A percentile compares a stretch with the other conserved stretches of the same genome.
These are phyloP conservation scores for Amphiprion clarkii DNA, from an alignment of 2,797 vertebrate genomes.

Conservation along the genomic window DNA sequence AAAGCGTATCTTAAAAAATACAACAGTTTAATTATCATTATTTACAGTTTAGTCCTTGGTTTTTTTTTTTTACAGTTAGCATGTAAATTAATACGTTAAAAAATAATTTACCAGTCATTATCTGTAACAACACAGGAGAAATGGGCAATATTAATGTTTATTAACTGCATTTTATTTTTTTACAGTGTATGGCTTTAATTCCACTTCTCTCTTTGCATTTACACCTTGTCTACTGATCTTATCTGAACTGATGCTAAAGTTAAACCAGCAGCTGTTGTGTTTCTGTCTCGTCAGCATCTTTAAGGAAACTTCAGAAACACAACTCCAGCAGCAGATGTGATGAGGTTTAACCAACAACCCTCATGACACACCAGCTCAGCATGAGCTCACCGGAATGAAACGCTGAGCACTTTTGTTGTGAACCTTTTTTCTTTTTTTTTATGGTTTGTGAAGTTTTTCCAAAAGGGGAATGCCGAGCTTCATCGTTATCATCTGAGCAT, in stretches of 20 bases:
- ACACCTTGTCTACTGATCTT: too few relatives aligned
- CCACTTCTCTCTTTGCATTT: too few relatives aligned
- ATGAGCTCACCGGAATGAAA: slow-evolving; percentile 47
- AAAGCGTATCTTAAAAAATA: too few relatives aligned
- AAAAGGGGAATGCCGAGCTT: slow-evolving; percentile 1
- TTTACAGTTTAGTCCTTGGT: too few relatives aligned
- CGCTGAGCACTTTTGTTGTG: slow-evolving; percentile 32
- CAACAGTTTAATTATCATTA: too few relatives aligned
- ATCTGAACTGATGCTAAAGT: not conserved
- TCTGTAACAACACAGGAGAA: too few relatives aligned
- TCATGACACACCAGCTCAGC: slow-evolving; percentile 12
- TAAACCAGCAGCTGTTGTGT: not conserved
- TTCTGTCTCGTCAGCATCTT: not conserved
- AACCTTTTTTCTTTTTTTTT: not conserved
- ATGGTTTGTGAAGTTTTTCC: slow-evolving; percentile 16
- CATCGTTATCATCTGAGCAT: slow-evolving; percentile 20
- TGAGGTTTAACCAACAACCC: slow-evolving; percentile 21
- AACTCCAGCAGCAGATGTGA: not conserved
- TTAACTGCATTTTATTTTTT: too few relatives aligned
- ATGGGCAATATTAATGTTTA: too few relatives aligned
- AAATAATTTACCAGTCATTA: too few relatives aligned
- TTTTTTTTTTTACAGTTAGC: too few relatives aligned
- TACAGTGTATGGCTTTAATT: not conserved
- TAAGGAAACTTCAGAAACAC: not conserved
- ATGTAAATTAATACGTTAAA: too few relatives aligned